phyloP scores from a whole-genome alignment of 2,797 vertebrate genomes.

The Sciurus carolinensis region DNA sequence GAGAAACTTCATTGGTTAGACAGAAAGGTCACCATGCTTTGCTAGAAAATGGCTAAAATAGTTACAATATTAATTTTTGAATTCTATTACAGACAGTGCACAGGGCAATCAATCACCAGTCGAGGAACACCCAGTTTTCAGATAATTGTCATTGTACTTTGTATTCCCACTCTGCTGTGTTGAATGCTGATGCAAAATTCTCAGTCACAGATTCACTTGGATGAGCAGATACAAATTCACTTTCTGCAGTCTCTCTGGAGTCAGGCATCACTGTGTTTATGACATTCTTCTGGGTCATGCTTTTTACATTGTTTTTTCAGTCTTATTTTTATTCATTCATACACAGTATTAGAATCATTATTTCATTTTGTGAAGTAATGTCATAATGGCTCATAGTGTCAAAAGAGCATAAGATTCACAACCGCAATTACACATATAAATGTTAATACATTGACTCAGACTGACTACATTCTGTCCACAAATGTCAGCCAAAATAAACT shows the following conservation, averaged over 20 bases:
- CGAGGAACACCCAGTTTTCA: slow-evolving; percentile 63
- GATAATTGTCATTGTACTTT: slow-evolving; percentile 62
- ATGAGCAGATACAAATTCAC: background rate
- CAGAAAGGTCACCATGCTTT: background rate
- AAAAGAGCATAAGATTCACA: slow-evolving; percentile 32
- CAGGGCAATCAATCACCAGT: slow-evolving; percentile 42
- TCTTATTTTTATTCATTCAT: slow-evolving; percentile 44
- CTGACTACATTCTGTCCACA: background rate
- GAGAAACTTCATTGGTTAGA: slow-evolving; percentile 58
- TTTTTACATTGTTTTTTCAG: slow-evolving; percentile 34
- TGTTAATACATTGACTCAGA: background rate
- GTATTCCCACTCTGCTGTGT: slow-evolving; percentile 33
- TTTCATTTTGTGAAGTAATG: background rate
- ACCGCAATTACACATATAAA: background rate
- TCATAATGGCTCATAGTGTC: background rate
- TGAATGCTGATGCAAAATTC: slow-evolving; percentile 39
- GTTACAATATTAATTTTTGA: background rate
- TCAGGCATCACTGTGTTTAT: slow-evolving; percentile 36
- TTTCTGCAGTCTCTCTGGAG: slow-evolving; percentile 31
- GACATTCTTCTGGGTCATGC: background rate
- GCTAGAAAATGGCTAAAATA: slow-evolving; percentile 50
- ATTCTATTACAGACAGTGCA: slow-evolving; percentile 10
- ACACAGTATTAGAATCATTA: background rate
- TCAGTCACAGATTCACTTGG: slow-evolving; percentile 35
- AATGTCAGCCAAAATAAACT: background rate